Conservation (phyloP, 1,140 invertebrate genomes). For the Zophobas morio region DNA sequence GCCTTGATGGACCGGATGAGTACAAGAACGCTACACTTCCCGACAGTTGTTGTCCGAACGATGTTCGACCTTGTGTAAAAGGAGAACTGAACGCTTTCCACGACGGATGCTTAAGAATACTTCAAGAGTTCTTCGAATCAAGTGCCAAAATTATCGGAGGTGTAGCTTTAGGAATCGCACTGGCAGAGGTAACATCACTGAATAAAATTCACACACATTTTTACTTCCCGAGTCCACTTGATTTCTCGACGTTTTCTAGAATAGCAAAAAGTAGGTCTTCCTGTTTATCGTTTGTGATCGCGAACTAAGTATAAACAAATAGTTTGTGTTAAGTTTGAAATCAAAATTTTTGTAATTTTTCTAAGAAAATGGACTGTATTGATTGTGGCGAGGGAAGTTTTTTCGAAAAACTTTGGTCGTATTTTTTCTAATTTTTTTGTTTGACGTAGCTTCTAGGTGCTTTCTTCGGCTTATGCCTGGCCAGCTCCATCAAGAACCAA, state of each 20-base stretch:
- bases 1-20: constrained; percentile 72
- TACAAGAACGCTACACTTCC: constrained; percentile 48
- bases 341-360: constrained; percentile 39
- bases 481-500: constrained; percentile 63
- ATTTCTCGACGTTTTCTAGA: too few relatives aligned
- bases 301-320: too few relatives aligned
- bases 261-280: too few relatives aligned
- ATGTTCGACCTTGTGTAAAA: constrained; percentile 11
- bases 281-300: too few relatives aligned
- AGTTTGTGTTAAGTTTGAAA: neutral
- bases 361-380: too few relatives aligned
- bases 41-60: constrained; percentile 55
- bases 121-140: constrained; percentile 69
- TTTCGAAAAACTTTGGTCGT: too few relatives aligned
- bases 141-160: constrained; percentile 74
- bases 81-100: constrained; percentile 15
- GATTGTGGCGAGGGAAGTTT: too few relatives aligned
- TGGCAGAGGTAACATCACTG: constrained; percentile 73
- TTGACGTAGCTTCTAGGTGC: constrained; percentile 61
- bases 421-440: too few relatives aligned
- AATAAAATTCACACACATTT: neutral
- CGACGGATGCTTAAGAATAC: constrained; percentile 52
- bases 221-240: too few relatives aligned
- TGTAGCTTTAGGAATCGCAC: constrained; percentile 77
- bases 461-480: constrained; percentile 63